Evolutionary conservation across 2,113 vertebrate species (phyloP).

Genomic region (Oreotrochilus melanogaster): DNA sequence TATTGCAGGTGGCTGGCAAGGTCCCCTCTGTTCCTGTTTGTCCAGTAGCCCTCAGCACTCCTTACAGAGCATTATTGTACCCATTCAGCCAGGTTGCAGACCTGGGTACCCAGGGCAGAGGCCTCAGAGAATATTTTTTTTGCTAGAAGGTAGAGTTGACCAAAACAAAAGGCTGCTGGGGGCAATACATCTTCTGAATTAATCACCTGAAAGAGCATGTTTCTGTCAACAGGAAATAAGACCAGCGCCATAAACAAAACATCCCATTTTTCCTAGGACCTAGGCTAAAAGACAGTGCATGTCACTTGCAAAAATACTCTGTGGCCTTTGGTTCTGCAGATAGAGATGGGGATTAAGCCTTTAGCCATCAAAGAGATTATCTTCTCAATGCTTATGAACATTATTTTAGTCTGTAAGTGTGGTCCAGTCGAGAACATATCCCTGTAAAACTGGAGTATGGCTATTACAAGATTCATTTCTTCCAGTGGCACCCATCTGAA

Average conservation of each 20-base stretch:
- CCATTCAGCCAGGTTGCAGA: neutral
- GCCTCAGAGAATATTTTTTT: neutral
- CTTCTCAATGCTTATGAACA: neutral
- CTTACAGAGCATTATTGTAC: fast-evolving
- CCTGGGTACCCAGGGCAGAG: neutral
- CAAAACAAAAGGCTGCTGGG: neutral
- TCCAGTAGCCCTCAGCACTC: neutral
- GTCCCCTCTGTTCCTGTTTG: neutral
- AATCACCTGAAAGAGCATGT: neutral
- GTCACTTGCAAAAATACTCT: neutral
- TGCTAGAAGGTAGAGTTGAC: neutral
- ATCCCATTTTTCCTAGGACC: neutral
- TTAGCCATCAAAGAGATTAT: neutral
- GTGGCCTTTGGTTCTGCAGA: neutral
- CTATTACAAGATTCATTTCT: neutral
- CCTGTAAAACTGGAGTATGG: neutral
- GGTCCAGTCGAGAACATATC: neutral
- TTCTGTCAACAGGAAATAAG: neutral
- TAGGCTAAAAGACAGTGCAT: neutral
- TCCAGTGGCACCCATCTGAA: neutral
- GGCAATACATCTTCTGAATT: neutral
- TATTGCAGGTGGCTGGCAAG: neutral
- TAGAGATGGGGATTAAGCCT: neutral
- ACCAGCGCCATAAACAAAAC: neutral
- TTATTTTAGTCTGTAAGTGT: neutral